Conservation (phyloP, 1,140 invertebrate genomes). For the Thaumatotibia leucotreta region DNA sequence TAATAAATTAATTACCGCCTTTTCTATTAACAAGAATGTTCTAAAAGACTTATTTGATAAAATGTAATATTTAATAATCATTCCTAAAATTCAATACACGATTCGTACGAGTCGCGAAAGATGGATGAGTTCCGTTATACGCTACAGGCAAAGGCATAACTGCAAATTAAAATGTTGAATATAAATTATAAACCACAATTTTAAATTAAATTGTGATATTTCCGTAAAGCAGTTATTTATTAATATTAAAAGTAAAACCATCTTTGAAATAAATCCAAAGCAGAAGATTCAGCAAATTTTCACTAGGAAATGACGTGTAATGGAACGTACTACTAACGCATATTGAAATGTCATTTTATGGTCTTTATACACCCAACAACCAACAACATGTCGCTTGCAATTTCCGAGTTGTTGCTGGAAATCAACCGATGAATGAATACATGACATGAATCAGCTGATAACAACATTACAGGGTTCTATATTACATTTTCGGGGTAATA, state of each 20-base stretch:
- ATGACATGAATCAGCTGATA: too few species aligned
- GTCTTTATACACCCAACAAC: too few species aligned
- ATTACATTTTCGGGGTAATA: too few species aligned
- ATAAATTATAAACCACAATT: too few species aligned
- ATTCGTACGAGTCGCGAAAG: conserved; percentile 16
- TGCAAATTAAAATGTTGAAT: neutral
- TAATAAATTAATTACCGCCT: neutral
- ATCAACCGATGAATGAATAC: too few species aligned
- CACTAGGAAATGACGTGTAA: neutral
- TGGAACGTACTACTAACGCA: too few species aligned
- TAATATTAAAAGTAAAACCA: neutral
- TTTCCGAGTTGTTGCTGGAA: too few species aligned
- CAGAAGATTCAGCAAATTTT: neutral
- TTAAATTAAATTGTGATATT: too few species aligned
- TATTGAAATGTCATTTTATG: too few species aligned
- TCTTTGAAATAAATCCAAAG: too few species aligned
- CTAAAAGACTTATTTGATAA: neutral
- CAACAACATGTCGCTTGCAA: too few species aligned
- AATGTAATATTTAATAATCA: conserved; percentile 10
- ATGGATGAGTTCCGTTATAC: conserved; percentile 11
- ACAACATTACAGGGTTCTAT: too few species aligned
- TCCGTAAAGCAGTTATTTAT: neutral
- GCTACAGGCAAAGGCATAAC: neutral
- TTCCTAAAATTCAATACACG: conserved; percentile 19
- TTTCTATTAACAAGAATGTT: neutral